phyloP scores from a whole-genome alignment of 1,140 invertebrate species.

The Drosophila nebulosa region DNA sequence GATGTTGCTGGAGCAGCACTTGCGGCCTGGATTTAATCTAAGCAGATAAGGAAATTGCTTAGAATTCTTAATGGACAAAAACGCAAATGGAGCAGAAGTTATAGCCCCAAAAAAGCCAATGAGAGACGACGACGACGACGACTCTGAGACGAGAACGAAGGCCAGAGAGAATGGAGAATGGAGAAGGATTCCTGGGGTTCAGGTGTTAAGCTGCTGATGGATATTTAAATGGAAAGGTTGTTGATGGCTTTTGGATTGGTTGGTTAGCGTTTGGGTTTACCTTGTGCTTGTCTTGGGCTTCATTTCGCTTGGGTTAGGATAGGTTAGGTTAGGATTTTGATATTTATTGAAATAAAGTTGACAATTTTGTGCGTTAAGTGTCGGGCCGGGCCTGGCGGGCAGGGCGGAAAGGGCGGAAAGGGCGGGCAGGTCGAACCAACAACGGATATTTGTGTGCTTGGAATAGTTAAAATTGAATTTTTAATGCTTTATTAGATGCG shows the following conservation, averaged over 20 bases:
- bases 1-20: slow-evolving; percentile 24
- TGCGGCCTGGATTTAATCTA: slow-evolving; percentile 62
- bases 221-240: slow-evolving; percentile 50
- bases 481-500: neutral
- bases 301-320: slow-evolving; percentile 3
- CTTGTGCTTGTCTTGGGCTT: neutral
- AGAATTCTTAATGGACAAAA: slow-evolving; percentile 63
- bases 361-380: slow-evolving; percentile 23
- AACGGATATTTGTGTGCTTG: slow-evolving; percentile 14
- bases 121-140: too few relatives aligned
- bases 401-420: too few relatives aligned
- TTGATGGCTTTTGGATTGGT: slow-evolving; percentile 7
- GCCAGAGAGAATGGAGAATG: neutral
- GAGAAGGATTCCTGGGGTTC: slow-evolving; percentile 8
- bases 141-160: neutral
- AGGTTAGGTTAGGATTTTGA: slow-evolving; percentile 18
- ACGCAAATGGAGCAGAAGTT: slow-evolving; percentile 67
- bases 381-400: neutral
- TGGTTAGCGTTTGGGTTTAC: neutral
- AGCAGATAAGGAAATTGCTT: slow-evolving; percentile 76
- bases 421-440: too few relatives aligned
- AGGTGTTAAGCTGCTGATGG: slow-evolving; percentile 66
- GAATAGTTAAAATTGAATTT: slow-evolving; percentile 27
- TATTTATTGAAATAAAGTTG: slow-evolving; percentile 50
- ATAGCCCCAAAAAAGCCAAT: slow-evolving; percentile 16